Percentiles rank a stretch among this genome's conserved stretches.
Conservation (phyloP, 2,113 vertebrate species). For the Saguinus imperator region DNA sequence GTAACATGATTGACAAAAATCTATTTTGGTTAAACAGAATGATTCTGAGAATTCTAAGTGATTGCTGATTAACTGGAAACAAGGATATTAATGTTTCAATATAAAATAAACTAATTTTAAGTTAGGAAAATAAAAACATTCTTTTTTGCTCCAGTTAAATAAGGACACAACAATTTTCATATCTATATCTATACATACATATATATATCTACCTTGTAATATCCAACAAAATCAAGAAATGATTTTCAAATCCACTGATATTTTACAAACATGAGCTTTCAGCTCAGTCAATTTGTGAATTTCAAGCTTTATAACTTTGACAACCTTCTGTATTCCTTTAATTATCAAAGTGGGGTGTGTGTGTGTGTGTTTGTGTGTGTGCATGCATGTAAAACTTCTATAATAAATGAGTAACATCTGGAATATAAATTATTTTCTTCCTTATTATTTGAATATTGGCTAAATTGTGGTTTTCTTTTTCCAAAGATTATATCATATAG, state of each 20-base stretch:
- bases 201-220: background rate
- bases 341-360: background rate
- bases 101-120: background rate
- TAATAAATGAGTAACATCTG: background rate
- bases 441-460: background rate
- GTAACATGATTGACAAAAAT: background rate
- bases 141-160: background rate
- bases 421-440: background rate
- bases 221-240: background rate
- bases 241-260: background rate
- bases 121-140: background rate
- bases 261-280: constrained; percentile 16
- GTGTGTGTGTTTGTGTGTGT: background rate
- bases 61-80: background rate
- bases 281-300: background rate
- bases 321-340: background rate
- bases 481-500: background rate
- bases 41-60: background rate
- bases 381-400: background rate
- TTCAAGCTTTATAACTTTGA: constrained; percentile 17
- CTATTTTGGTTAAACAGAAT: background rate
- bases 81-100: background rate
- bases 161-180: background rate
- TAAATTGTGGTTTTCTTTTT: background rate
- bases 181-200: background rate